Evolutionary conservation across 2,113 vertebrate genomes (phyloP), one percentile per base, ranked within the genome.

Genomic region (Castor canadensis): DNA sequence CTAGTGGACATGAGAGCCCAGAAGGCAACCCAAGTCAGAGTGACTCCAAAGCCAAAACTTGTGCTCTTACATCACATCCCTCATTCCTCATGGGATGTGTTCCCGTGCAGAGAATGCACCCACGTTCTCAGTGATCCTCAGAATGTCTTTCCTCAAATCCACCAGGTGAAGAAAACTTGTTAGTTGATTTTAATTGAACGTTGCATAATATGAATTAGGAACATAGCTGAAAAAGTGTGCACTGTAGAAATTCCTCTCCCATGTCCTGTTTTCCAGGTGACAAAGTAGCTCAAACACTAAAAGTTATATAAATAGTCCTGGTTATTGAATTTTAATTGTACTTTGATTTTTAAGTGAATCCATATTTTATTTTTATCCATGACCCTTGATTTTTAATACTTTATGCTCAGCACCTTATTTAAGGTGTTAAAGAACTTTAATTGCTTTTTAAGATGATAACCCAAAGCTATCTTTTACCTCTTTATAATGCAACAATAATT

Each of bases 371-470:
- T 80, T 38, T 95, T 91, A 89, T n/a, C n/a, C n/a, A 4, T 47
- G 56, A 81, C 30, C 8, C 49, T 89, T 89, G n/a, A 54, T 73
- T 83, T 95, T 89, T 91, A 67, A 80, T 90, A 87, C 47, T 30
- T 73, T 77, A 22, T 40, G 28, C 56, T 82, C 54, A 54, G 15
- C 54, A 71, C 32, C 75, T 60, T 43, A 43, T 84, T 88, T 85
- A 45, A 26, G 26, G 3, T 80, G 38, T 79, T 67, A 66, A 75
- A 73, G 24, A 92, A 80, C 6, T 82, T 75, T 49, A 87, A 56
- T 84, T 96, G 62, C 43, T 82, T 95, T 89, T 95, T 62, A 77
- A 92, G 79, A 93, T 83, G 88, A 92, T 40, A 72, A 69, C 60
- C 56, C 28, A 60, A 83, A 43, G 47, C 89, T 84, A 64, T 32